Evolutionary conservation across 2,888 invertebrate species (phyloP), one percentile per base, ranked within the genome.

Genomic region (Apodemia duryi): DNA sequence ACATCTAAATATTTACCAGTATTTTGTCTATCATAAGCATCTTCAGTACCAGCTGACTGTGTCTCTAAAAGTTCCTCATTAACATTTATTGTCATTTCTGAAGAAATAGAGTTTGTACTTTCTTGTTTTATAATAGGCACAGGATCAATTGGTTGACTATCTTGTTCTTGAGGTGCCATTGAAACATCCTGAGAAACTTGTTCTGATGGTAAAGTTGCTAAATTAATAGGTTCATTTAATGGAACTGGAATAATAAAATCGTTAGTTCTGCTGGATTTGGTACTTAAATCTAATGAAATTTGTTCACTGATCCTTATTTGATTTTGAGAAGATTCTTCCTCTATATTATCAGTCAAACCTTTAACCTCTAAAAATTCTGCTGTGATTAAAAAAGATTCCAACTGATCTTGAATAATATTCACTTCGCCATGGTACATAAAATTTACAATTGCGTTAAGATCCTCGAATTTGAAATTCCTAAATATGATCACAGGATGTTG

Each of bases 361-460:
- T 96, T 95, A 64, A 96, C 95, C 74, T 95, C 95, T 74, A 96
- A 84, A 70, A 96, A 85, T 82, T 96, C 96, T 6, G 96, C 96
- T 28, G 96, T 96, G 73, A 95, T 95, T 63, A 96, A 90, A 86
- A 96, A 96, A 67, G 96, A 95, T 71, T 95, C 94, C 73, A 96
- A 84, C 70, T 96, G 95, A 78, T 96, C 96, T 81, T 96, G 96
- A 74, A 95, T 94, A 61, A 96, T 96, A 74, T 95, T 96, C 7
- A 96, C 96, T 88, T 96, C 96, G 66, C 96, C 96, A 82, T 94
- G 95, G 77, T 96, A 96, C 95, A 96, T 96, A 75, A 96, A 96
- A 78, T 96, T 95, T 52, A 96, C 93, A 69, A 96, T 94, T 13
- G 96, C 96, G 77, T 94, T 94, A 74, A 96, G 92, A 85, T 96